Evolutionary conservation across 2,888 invertebrate species (phyloP), one percentile per base, ranked within the genome.

Genomic region (Biston betularia): DNA sequence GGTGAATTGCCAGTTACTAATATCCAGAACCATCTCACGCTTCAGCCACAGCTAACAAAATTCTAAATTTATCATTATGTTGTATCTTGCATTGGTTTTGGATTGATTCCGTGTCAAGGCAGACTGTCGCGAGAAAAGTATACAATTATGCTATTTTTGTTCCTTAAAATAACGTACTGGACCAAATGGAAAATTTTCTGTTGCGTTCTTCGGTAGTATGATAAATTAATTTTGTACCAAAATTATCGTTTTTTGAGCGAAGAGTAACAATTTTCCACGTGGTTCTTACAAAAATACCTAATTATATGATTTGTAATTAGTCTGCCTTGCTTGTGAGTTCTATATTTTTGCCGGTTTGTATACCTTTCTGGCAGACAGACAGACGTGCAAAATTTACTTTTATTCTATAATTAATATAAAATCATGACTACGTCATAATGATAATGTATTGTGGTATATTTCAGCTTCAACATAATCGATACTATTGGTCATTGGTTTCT

Each of bases 81-180:
- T 94, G 93, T 93, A 93, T 94, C 93, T 94, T 94, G 94, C 93
- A 93, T 94, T 93, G 94, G 94, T 93, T 92, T 87, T 89, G 89
- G 88, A 90, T 92, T 88, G 84, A 85, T 76, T 82, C 75, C 81
- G 72, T 76, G 78, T 79, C 76, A 79, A 77, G 78, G 77, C 77
- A 78, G 72, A 74, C 75, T 59, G 49, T 69, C 70, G 65, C 67
- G 64, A 63, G 54, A 73, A 72, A 71, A 48, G 73, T 75, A 70
- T 65, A 68, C 71, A 71, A 66, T 62, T 55, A 44, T 42, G 63
- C 38, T 46, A 57, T 62, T 44, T 45, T 50, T 42, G 48, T 40
- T 58, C 46, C 49, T 69, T 59, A 38, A 34, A 53, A 12, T 57
- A 48, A 65, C 11, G 40, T 40, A 52, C 54, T 57, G 9, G 59